Evolutionary conservation across 2,797 vertebrate species (phyloP).

Genomic region (Lacerta agilis): DNA sequence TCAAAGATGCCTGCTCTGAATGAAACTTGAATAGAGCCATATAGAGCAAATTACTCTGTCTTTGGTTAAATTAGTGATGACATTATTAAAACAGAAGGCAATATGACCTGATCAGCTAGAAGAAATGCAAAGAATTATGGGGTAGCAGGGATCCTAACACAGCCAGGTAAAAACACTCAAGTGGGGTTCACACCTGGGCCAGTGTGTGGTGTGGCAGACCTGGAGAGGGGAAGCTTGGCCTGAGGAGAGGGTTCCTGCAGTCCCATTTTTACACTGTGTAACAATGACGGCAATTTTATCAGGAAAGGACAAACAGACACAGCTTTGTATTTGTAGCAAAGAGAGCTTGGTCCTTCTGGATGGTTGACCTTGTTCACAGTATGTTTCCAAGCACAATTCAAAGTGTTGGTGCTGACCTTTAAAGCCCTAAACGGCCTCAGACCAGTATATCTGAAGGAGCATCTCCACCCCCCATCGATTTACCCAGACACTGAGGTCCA

Average conservation of each 20-base stretch:
- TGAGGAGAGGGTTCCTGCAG: too few species aligned
- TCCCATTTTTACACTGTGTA: neutral
- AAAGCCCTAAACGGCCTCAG: too few species aligned
- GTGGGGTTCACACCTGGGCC: too few species aligned
- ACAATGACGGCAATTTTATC: neutral
- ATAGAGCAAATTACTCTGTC: slow-evolving; percentile 18
- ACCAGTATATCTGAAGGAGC: too few species aligned
- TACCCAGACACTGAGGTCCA: too few species aligned
- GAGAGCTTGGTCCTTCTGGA: neutral
- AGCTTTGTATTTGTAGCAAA: neutral
- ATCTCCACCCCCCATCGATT: too few species aligned
- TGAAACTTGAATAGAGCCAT: slow-evolving; percentile 8
- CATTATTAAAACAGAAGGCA: slow-evolving; percentile 24
- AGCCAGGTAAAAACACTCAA: too few species aligned
- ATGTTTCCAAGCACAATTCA: too few species aligned
- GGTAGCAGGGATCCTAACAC: neutral
- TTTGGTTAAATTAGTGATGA: slow-evolving; percentile 40
- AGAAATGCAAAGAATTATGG: slow-evolving; percentile 14
- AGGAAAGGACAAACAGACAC: neutral
- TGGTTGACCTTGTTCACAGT: neutral
- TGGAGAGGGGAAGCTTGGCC: too few species aligned
- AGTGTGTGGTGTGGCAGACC: too few species aligned
- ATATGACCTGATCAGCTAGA: neutral
- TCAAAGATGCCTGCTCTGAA: slow-evolving; percentile 18
- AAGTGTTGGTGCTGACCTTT: too few species aligned